Evolutionary conservation across 2,797 vertebrate genomes (phyloP), one percentile per base, ranked within the genome.

Genomic region (Cyprinodon diabolis): DNA sequence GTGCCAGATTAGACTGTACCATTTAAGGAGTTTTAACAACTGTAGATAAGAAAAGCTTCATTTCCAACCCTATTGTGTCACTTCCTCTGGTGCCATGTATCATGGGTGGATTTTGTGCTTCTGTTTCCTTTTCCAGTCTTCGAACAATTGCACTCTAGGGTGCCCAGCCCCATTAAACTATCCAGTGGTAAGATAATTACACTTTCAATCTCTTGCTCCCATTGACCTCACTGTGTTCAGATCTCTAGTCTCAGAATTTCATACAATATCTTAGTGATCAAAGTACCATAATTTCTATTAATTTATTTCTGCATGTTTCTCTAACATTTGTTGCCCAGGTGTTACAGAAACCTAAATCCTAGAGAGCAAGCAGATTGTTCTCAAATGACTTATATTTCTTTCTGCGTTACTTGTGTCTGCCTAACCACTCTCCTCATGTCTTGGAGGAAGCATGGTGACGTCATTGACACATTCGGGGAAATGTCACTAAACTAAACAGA

Each of bases 381-480:
- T 80, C 19, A 69, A 19, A 66, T 45, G 3, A 23, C 47, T 74
- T 81, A 68, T 51, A 71, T 76, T 69, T 77, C 47, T 63, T 69
- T 43, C 30, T 79, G 23, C 74, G 66, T 60, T 37, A 63, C 52
- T 68, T 51, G 65, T 67, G 78, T 83, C 65, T 57, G 71, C 78
- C 68, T 83, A 81, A 87, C 87, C 86, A 30, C 82, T 80, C 9
- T 86, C 81, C 70, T 89, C 78, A 79, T 17, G 9, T 85, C 77
- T 73, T 79, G 86, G 76, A 90, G 89, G 87, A 91, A 91, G 87
- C 81, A 74, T 66, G 51, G 43, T 90, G 89, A 91, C 84, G 86
- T 87, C 81, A 86, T 63, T 56, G 71, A 71, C 80, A 89, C 79
- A 87, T 92, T 91, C 89, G 78, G 90, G 87, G 92, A 93, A 94